phyloP scores from a whole-genome alignment of 2,888 invertebrate genomes.

The Athripsodes cinereus region DNA sequence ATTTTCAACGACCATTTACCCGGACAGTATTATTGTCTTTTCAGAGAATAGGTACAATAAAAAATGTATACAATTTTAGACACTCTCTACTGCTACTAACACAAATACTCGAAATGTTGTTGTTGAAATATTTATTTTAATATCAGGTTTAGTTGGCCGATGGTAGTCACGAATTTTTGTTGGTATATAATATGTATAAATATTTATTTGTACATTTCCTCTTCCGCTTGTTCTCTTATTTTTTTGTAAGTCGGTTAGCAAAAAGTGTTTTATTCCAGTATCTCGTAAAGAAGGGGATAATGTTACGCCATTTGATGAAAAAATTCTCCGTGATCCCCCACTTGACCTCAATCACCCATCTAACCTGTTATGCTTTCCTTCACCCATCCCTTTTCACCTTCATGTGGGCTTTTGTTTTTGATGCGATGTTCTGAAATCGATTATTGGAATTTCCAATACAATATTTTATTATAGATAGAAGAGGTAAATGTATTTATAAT shows the following conservation, averaged over 20 bases:
- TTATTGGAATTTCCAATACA: no score
- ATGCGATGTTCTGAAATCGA: no score
- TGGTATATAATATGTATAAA: constrained; percentile 3
- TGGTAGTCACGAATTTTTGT: background rate
- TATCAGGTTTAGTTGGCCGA: background rate
- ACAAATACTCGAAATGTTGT: background rate
- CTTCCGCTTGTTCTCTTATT: constrained; percentile 4
- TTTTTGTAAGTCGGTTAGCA: constrained; percentile 19
- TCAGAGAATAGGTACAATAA: background rate
- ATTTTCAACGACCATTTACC: background rate
- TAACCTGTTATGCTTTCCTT: background rate
- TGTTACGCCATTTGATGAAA: constrained; percentile 23
- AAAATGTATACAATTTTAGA: no score
- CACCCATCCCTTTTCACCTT: background rate
- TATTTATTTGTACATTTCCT: constrained; percentile 17
- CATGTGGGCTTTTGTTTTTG: background rate
- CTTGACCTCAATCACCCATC: constrained; percentile 7
- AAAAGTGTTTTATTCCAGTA: constrained; percentile 25
- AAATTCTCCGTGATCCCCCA: constrained; percentile 13
- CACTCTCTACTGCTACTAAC: background rate
- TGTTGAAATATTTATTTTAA: background rate
- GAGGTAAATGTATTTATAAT: no score
- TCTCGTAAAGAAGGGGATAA: constrained; percentile 25
- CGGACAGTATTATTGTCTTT: background rate
- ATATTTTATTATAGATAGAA: no score